These are phyloP conservation scores for Phalloptychus januarius DNA, from an alignment of 2,797 vertebrate genomes.

Conservation along the genomic window DNA sequence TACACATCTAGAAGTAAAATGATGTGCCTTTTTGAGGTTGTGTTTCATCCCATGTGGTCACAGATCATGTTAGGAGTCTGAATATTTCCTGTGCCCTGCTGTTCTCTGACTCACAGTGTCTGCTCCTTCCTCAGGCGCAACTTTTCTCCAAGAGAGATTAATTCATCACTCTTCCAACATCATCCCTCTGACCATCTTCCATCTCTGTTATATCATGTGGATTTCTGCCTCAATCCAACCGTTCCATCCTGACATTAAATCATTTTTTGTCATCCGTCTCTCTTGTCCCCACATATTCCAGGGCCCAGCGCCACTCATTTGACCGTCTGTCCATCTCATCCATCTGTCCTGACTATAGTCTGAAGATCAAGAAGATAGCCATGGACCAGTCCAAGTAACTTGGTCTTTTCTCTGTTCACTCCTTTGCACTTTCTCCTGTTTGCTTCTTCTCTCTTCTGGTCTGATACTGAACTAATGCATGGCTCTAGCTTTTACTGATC, in stretches of 20 bases:
- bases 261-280: conserved; percentile 54
- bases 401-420: conserved; percentile 37
- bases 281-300: conserved; percentile 63
- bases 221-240: conserved; percentile 22
- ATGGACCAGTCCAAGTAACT: conserved; percentile 83
- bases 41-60: conserved; percentile 13
- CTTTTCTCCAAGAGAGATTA: conserved; percentile 16
- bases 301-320: conserved; percentile 80
- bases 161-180: conserved; percentile 25
- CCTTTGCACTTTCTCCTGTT: conserved; percentile 21
- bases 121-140: conserved; percentile 12
- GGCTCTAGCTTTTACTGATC: conserved; percentile 21
- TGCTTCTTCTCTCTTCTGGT: conserved; percentile 36
- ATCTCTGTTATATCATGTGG: conserved; percentile 9
- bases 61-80: conserved; percentile 15
- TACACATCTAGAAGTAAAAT: background rate
- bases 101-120: conserved; percentile 26
- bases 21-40: background rate
- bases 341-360: conserved; percentile 82
- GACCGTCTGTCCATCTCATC: conserved; percentile 83
- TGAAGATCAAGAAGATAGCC: conserved; percentile 82
- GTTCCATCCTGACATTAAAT: conserved; percentile 31
- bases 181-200: conserved; percentile 10
- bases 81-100: conserved; percentile 12
- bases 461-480: conserved; percentile 47